Base-by-base conservation (phyloP, 2,797 vertebrate genomes). In the Rachycentron canadum region DNA sequence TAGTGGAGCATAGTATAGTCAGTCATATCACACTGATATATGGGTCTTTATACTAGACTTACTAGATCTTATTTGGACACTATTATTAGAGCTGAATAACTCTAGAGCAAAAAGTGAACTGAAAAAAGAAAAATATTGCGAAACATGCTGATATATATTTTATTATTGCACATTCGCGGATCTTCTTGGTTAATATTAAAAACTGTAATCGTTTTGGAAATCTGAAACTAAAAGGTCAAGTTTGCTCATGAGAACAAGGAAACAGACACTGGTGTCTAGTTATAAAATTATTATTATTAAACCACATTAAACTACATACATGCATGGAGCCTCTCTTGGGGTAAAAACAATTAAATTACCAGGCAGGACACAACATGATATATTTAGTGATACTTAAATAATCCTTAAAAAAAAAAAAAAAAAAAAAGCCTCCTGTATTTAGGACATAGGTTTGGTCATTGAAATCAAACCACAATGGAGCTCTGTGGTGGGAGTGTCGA, bases 251-350 rank as follows among this genome's bases (percentile, higher is more conserved):
- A 57, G 26, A 72, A 76, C 21, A 62, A 64, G 73, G 19, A 69
- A 30, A 25, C 45, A 3, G 36, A 58, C 10, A 14, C 16, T 32
- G 14, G 41, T 62, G 74, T 78, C 41, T 28, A 19, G 41, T 56
- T 59, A 13, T 59, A 66, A 72, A 67, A 73, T 72, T 21, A 61
- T n/a, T n/a, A n/a, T n/a, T n/a, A n/a, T n/a, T n/a, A n/a, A n/a
- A n/a, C n/a, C n/a, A n/a, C n/a, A n/a, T n/a, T n/a, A n/a, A n/a
- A n/a, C 9, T 23, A 26, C 3, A 6, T 53, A 40, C 6, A 50
- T 57, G 58, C 38, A 40, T 40, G n/a, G 43, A 64, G 32, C 60
- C 30, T n/a, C n/a, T n/a, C n/a, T n/a, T n/a, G n/a, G n/a, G n/a
- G n/a, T n/a, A n/a, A n/a, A n/a, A n/a, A n/a, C n/a, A n/a, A n/a